Evolutionary conservation across 1,140 invertebrate species (phyloP).

Genomic region (Papilio polyxenes): DNA sequence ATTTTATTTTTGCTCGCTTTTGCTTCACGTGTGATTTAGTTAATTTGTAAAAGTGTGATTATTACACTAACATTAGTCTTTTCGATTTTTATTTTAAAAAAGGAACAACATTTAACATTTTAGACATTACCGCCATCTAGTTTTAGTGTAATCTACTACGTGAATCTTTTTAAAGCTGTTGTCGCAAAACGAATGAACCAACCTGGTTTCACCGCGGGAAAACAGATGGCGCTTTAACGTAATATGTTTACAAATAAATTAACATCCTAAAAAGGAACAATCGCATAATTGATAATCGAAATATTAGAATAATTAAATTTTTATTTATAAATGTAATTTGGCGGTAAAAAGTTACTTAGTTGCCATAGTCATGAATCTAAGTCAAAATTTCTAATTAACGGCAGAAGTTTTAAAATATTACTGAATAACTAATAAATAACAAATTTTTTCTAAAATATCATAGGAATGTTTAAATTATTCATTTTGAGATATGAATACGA

Average conservation of each 20-base stretch:
- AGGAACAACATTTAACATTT: not conserved
- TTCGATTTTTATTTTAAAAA: not conserved
- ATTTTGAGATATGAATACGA: not conserved
- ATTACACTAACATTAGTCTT: not conserved
- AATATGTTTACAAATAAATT: not conserved
- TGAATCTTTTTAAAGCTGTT: not conserved
- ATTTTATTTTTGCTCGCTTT: not conserved
- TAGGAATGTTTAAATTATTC: slow-evolving; percentile 6
- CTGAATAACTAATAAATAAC: not conserved
- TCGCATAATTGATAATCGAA: too few species aligned
- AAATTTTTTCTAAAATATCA: not conserved
- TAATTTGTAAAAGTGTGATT: too few species aligned
- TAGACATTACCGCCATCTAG: not conserved
- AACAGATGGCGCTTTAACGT: not conserved
- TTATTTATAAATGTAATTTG: too few species aligned
- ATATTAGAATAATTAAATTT: too few species aligned
- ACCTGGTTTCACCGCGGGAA: not conserved
- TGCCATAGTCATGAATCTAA: too few species aligned
- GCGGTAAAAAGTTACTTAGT: too few species aligned
- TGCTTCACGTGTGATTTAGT: not conserved
- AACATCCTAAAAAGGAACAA: not conserved
- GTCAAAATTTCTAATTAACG: too few species aligned
- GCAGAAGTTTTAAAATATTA: too few species aligned
- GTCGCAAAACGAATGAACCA: not conserved
- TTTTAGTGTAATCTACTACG: not conserved